Evolutionary conservation across 2,888 invertebrate genomes (phyloP).

Genomic region (Alloscopus bannaensis): DNA sequence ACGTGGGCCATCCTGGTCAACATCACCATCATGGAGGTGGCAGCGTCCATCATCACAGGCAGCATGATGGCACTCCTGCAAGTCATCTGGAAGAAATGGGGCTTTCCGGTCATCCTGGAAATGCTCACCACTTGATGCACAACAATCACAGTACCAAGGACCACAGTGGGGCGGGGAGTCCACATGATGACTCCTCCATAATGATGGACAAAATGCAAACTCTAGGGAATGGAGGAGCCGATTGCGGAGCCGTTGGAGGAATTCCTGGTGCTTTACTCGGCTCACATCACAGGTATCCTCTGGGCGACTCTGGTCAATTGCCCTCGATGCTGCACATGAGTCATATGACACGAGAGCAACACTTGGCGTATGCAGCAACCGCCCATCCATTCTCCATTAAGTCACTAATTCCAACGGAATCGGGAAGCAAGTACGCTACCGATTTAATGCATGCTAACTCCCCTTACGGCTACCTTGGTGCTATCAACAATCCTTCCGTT

Average conservation of each 20-base stretch:
- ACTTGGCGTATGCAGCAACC: slow-evolving; percentile 69
- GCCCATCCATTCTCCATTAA: slow-evolving; percentile 91
- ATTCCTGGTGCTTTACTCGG: slow-evolving; percentile 41
- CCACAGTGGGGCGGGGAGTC: slow-evolving; percentile 63
- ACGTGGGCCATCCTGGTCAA: slow-evolving; percentile 43
- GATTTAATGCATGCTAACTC: slow-evolving; percentile 68
- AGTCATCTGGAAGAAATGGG: slow-evolving; percentile 56
- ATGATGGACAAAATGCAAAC: slow-evolving; percentile 69
- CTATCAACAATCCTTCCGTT: slow-evolving; percentile 67
- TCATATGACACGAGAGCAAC: slow-evolving; percentile 74
- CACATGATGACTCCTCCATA: slow-evolving; percentile 65
- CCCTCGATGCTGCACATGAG: slow-evolving; percentile 67
- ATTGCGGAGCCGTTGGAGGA: slow-evolving; percentile 62
- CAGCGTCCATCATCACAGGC: slow-evolving; percentile 39
- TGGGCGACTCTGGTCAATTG: slow-evolving; percentile 67
- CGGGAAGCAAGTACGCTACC: slow-evolving; percentile 63
- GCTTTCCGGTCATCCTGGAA: slow-evolving; percentile 50
- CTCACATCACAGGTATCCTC: slow-evolving; percentile 52
- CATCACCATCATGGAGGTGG: slow-evolving; percentile 66
- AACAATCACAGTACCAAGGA: slow-evolving; percentile 53
- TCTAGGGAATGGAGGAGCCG: slow-evolving; percentile 66
- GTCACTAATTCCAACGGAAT: slow-evolving; percentile 89
- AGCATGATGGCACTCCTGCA: slow-evolving; percentile 32
- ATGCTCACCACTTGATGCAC: slow-evolving; percentile 65
- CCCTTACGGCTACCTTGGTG: slow-evolving; percentile 69